Evolutionary conservation across 1,140 invertebrate genomes (phyloP), one percentile per base, ranked within the genome.

Genomic region (Eurosta solidaginis): DNA sequence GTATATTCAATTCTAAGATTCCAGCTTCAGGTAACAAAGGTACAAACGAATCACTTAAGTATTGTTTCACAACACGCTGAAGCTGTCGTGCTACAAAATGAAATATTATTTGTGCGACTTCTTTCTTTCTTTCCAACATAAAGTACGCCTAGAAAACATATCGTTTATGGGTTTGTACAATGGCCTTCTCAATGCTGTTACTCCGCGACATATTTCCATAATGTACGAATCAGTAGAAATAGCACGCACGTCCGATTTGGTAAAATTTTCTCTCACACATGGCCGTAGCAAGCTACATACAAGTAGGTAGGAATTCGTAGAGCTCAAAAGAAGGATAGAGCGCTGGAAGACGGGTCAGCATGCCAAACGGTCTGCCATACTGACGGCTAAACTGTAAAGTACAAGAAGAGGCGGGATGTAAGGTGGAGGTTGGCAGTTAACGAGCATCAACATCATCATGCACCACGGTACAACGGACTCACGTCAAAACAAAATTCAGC

Each of bases 231-330:
- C 33, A n/a, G 33, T 22, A 14, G n/a, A 20, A 42, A 33, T 33
- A 68, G 59, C 59, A 68, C 59, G 59, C 59, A 68, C 59, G 59
- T 68, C 33, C 59, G 59, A 40, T 40, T 42, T 68, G 59, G 59
- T 33, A 33, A 68, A 68, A 68, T 68, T 68, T 68, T 68, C 59
- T 68, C 59, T 40, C 49, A 52, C 17, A 17, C 17, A 29, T 40
- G 59, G 2, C 54, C 33, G 40, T 68, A 68, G 40, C 33, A 68
- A 68, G 59, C 59, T n/a, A n/a, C 33, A 68, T 33, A 33, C 14
- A 9, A 33, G 27, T 17, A 33, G 54, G 0, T n/a, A 20, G 4
- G n/a, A 17, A 5, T 5, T 5, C 33, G 33, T 14, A 40, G 3
- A 14, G 6, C 12, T 25, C 27, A 17, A 20, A 14, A 29, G 12